Evolutionary conservation across 2,888 invertebrate species (phyloP).

Genomic region (Noctua janthe): DNA sequence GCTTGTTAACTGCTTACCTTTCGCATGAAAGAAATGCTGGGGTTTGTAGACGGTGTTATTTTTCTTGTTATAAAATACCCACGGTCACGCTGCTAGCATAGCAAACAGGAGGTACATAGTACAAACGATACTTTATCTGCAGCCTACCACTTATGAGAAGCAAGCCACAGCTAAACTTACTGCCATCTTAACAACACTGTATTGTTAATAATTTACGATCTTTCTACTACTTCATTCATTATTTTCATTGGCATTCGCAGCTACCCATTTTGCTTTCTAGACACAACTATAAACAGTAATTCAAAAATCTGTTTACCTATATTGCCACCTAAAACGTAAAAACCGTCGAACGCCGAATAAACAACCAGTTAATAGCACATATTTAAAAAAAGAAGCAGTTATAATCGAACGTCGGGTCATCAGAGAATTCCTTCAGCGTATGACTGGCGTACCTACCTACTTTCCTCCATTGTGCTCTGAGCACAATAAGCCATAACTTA

Average conservation of each 20-base stretch:
- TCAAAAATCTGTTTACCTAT: neutral
- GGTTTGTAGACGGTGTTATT: no score
- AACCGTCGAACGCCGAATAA: neutral
- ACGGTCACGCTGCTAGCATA: neutral
- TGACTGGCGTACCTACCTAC: constrained; percentile 5
- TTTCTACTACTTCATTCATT: neutral
- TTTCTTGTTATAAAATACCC: no score
- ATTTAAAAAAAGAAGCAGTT: constrained; percentile 15
- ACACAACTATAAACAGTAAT: neutral
- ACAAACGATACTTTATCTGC: neutral
- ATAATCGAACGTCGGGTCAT: constrained; percentile 20
- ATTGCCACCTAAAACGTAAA: neutral
- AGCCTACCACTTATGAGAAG: neutral
- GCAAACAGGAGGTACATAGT: neutral
- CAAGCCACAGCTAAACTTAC: neutral
- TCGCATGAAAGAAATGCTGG: neutral
- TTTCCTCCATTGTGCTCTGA: constrained; percentile 57
- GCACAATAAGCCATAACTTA: constrained; percentile 80
- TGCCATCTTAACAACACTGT: neutral
- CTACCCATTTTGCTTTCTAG: neutral
- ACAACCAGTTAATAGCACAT: neutral
- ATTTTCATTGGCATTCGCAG: neutral
- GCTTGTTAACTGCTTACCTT: constrained; percentile 8
- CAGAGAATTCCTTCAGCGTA: constrained; percentile 14
- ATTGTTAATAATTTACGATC: neutral